phyloP scores from a whole-genome alignment of 2,113 vertebrate species.

The Hydrolagus affinis region DNA sequence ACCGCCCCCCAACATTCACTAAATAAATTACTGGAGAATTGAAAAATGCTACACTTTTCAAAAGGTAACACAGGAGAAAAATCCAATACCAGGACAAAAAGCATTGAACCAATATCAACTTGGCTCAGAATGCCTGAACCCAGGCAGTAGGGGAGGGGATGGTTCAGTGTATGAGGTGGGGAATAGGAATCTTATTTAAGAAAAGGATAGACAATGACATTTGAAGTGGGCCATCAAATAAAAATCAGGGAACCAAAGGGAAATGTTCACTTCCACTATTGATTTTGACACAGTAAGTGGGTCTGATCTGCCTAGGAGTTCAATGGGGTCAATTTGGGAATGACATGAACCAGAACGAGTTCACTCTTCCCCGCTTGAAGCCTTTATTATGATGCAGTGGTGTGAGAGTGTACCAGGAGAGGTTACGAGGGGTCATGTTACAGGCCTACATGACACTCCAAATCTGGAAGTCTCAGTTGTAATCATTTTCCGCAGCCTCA shows the following conservation, averaged over 20 bases:
- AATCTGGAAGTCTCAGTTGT: constrained; percentile 13
- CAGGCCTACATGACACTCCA: neutral
- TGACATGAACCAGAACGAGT: neutral
- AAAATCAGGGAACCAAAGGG: too few species aligned
- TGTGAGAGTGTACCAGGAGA: neutral
- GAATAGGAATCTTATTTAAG: too few species aligned
- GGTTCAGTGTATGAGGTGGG: too few species aligned
- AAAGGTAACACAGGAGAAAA: neutral
- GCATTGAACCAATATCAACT: neutral
- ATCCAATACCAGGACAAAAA: neutral
- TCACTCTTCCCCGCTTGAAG: neutral
- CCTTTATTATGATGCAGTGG: constrained; percentile 7
- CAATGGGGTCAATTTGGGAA: neutral
- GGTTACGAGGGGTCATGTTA: neutral
- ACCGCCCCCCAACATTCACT: too few species aligned
- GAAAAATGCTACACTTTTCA: neutral
- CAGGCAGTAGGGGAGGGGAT: neutral
- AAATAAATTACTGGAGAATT: neutral
- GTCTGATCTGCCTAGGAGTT: neutral
- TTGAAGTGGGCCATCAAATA: neutral
- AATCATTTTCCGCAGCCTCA: neutral
- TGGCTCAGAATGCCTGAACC: neutral
- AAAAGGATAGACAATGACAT: neutral
- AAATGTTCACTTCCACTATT: neutral
- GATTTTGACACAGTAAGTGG: neutral